Percentiles rank a stretch among this genome's conserved stretches.
These are phyloP conservation scores for Pollenia amentaria DNA, from an alignment of 2,888 invertebrate genomes.

Conservation along the genomic window DNA sequence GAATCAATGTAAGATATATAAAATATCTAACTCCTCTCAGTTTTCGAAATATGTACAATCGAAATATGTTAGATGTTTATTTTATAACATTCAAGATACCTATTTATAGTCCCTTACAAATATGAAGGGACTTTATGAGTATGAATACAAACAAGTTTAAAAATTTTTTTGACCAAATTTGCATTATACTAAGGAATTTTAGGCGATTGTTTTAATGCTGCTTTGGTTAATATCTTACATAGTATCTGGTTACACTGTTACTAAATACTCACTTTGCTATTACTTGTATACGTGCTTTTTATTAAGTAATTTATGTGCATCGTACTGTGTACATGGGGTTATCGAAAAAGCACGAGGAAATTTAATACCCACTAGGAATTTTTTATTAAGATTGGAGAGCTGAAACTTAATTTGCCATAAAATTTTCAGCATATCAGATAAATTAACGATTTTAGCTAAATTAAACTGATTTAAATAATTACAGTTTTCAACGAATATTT, in stretches of 20 bases:
- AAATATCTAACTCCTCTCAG: background rate
- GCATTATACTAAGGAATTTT: background rate
- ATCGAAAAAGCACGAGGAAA: slow-evolving; percentile 57
- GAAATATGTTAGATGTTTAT: no score
- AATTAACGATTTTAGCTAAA: background rate
- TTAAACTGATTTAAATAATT: background rate
- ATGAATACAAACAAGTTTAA: no score
- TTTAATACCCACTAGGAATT: slow-evolving; percentile 50
- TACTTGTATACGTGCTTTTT: slow-evolving; percentile 27
- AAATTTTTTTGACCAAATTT: no score
- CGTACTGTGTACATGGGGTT: slow-evolving; percentile 10
- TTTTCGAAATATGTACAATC: no score
- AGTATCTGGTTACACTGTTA: background rate
- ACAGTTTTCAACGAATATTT: no score
- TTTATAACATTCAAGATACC: no score
- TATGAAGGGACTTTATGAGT: no score
- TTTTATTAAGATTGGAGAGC: background rate
- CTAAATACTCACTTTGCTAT: background rate
- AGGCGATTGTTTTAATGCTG: background rate
- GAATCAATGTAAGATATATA: background rate
- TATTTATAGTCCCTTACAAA: no score
- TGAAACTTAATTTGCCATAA: background rate
- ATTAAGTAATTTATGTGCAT: slow-evolving; percentile 62
- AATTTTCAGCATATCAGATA: background rate
- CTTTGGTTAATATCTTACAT: background rate